Conservation (phyloP, 2,888 invertebrate genomes). For the Sinodicranocentrus sp. region DNA sequence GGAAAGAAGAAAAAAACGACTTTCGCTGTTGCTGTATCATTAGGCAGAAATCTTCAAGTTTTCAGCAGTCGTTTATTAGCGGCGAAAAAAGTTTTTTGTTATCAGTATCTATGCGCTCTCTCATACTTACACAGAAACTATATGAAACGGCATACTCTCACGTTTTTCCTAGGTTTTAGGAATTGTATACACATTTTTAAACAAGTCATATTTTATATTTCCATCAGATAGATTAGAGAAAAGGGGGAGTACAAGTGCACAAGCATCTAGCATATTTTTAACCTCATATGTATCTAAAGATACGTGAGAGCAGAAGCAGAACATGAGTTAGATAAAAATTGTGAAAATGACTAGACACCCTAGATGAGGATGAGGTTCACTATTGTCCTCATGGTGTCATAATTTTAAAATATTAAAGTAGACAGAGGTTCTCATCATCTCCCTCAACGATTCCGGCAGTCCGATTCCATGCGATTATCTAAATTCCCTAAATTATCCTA, state of each 20-base stretch:
- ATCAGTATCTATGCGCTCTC: background rate
- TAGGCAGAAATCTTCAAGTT: constrained; percentile 15
- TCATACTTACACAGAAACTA: background rate
- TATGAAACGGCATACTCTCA: background rate
- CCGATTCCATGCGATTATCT: too few relatives aligned
- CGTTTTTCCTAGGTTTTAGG: background rate
- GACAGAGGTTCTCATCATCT: too few relatives aligned
- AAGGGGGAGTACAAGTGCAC: background rate
- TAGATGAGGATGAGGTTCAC: constrained; percentile 16
- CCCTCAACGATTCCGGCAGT: too few relatives aligned
- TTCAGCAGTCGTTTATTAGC: constrained; percentile 30
- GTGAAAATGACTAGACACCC: too few relatives aligned
- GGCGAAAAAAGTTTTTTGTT: background rate
- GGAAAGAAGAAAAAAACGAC: background rate
- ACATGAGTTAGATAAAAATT: constrained; percentile 26
- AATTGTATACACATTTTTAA: background rate
- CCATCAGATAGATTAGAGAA: background rate
- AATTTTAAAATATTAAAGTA: too few relatives aligned
- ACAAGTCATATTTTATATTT: background rate
- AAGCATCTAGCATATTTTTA: constrained; percentile 1
- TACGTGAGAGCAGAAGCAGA: too few relatives aligned
- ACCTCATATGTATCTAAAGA: too few relatives aligned
- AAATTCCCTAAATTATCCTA: too few relatives aligned
- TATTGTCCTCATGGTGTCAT: constrained; percentile 12
- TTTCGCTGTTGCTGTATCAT: constrained; percentile 2